phyloP scores from a whole-genome alignment of 64 coral and sea anemone genomes.

The Montipora cactus region DNA sequence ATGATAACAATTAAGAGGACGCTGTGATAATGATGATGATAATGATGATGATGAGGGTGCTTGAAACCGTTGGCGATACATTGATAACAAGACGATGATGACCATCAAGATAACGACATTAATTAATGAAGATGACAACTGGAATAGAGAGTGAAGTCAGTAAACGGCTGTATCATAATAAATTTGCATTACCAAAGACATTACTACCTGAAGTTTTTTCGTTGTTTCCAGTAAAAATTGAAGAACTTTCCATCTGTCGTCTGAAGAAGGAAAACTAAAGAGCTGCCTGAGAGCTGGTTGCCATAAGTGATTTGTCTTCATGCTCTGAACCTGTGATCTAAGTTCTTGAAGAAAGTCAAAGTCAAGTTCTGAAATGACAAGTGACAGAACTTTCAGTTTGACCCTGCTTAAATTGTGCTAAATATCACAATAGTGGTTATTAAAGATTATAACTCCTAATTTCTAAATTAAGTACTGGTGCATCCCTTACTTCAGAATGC shows the following conservation, averaged over 20 bases:
- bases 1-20: no score
- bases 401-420: no score
- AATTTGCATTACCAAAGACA: not conserved
- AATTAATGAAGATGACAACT: no score
- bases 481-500: no score
- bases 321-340: conserved; percentile 40
- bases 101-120: no score
- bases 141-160: not conserved
- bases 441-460: no score
- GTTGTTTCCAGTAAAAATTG: conserved; percentile 69
- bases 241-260: conserved; percentile 63
- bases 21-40: not conserved
- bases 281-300: conserved; percentile 80
- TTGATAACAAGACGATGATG: no score
- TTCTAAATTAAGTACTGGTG: no score
- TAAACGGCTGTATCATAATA: not conserved
- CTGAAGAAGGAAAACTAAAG: conserved; percentile 49
- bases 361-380: conserved; percentile 71
- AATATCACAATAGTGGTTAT: no score
- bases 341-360: conserved; percentile 73
- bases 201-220: conserved; percentile 79
- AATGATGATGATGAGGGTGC: no score
- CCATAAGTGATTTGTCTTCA: conserved; percentile 79
- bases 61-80: no score
- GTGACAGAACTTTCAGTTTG: not conserved